Conservation (phyloP, 1,140 invertebrate genomes). For the Sipha flava region DNA sequence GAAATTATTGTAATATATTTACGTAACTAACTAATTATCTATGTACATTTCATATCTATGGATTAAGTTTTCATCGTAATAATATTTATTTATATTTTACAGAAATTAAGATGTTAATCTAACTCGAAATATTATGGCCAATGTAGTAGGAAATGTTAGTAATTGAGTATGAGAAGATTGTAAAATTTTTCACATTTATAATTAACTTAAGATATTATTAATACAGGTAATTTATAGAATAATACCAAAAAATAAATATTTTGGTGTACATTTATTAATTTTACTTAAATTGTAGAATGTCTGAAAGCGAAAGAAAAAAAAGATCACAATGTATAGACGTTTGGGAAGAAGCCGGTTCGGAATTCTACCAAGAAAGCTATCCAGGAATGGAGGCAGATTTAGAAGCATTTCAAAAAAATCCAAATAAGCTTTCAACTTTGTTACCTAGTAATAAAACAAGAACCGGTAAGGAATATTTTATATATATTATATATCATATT, state of each 20-base stretch:
- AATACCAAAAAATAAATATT: background rate
- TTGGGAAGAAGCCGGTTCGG: constrained; percentile 74
- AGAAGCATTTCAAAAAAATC: constrained; percentile 58
- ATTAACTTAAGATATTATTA: background rate
- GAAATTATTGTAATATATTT: too few species aligned
- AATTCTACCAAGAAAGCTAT: constrained; percentile 79
- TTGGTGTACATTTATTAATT: background rate
- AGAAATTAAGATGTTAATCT: background rate
- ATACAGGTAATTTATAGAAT: background rate
- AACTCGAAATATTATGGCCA: background rate
- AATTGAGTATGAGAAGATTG: background rate
- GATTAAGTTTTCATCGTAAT: too few species aligned
- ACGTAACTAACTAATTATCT: too few species aligned
- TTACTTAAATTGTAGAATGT: constrained; percentile 44
- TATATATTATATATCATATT: too few species aligned
- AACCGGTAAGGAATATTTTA: constrained; percentile 51
- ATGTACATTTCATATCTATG: too few species aligned
- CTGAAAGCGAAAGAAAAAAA: constrained; percentile 51
- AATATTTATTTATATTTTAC: too few species aligned
- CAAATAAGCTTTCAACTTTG: constrained; percentile 61
- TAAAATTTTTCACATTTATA: background rate
- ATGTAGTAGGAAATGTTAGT: too few species aligned
- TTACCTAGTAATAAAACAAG: constrained; percentile 67
- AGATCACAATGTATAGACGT: constrained; percentile 49
- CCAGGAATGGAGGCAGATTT: constrained; percentile 60